Evolutionary conservation across 2,797 vertebrate species (phyloP).

Genomic region (Paratrypauchen microcephalus): DNA sequence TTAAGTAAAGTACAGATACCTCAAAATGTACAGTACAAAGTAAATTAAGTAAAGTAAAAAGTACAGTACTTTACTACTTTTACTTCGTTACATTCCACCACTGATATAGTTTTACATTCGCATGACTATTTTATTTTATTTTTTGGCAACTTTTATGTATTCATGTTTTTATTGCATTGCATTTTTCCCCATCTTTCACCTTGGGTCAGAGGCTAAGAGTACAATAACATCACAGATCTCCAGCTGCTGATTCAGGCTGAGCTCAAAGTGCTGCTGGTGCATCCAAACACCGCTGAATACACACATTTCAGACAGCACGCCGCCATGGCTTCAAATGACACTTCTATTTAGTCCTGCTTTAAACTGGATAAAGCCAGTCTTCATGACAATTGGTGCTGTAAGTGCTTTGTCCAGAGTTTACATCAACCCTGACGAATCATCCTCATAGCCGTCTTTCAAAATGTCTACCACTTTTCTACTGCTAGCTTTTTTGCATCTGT

Average conservation of each 20-base stretch:
- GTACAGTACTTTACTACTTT: too few relatives aligned
- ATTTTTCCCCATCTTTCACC: neutral
- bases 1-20: too few relatives aligned
- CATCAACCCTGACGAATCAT: too few relatives aligned
- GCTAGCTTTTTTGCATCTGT: too few relatives aligned
- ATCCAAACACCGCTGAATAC: slow-evolving; percentile 7
- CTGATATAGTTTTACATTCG: neutral
- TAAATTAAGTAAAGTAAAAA: too few relatives aligned
- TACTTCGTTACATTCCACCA: too few relatives aligned
- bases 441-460: neutral
- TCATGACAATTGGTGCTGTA: slow-evolving; percentile 1
- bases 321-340: neutral
- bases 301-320: neutral
- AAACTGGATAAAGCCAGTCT: neutral
- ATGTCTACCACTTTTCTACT: neutral
- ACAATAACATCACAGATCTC: neutral
- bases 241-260: slow-evolving; percentile 3
- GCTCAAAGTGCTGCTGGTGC: slow-evolving; percentile 6
- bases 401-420: neutral
- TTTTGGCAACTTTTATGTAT: neutral
- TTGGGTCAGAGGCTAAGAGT: neutral
- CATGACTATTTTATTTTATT: neutral
- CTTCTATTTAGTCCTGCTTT: neutral
- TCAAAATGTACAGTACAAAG: too few relatives aligned
- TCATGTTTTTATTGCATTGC: neutral